Evolutionary conservation across 2,797 vertebrate genomes (phyloP).

Genomic region (Helostoma temminkii): DNA sequence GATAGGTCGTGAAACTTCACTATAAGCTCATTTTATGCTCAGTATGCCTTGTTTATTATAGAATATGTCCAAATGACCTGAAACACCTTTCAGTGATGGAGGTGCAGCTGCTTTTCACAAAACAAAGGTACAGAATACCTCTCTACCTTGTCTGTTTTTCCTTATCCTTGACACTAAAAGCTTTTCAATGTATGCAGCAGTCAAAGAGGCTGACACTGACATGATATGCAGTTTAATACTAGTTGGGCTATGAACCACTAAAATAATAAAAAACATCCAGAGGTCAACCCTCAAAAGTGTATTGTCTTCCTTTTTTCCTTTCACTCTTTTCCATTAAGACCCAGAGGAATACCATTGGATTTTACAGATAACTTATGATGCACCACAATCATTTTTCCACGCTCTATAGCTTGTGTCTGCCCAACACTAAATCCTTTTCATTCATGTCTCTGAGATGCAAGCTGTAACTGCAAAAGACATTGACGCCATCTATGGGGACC

Average conservation of each 20-base stretch:
- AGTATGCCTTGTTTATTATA: slow-evolving; percentile 6
- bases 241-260: not conserved
- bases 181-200: not conserved
- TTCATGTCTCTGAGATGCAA: slow-evolving; percentile 21
- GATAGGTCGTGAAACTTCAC: slow-evolving; percentile 14
- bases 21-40: slow-evolving; percentile 15
- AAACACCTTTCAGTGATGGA: not conserved
- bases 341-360: slow-evolving; percentile 32
- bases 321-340: slow-evolving; percentile 20
- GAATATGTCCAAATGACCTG: not conserved
- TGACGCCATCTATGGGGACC: slow-evolving; percentile 70
- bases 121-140: not conserved
- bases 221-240: slow-evolving; percentile 3
- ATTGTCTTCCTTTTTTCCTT: slow-evolving; percentile 6
- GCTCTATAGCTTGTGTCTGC: slow-evolving; percentile 12
- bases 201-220: slow-evolving; percentile 7
- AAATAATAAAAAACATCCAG: slow-evolving; percentile 12
- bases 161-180: not conserved
- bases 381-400: slow-evolving; percentile 43
- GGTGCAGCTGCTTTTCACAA: not conserved
- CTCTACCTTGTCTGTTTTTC: not conserved
- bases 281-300: slow-evolving; percentile 31
- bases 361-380: slow-evolving; percentile 30
- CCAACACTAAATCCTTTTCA: slow-evolving; percentile 14
- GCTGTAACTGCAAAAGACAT: not conserved